Percentiles rank a stretch among this genome's conserved stretches.
These are phyloP conservation scores for Hydrolagus colliei DNA, from an alignment of 2,797 vertebrate genomes.

Conservation along the genomic window DNA sequence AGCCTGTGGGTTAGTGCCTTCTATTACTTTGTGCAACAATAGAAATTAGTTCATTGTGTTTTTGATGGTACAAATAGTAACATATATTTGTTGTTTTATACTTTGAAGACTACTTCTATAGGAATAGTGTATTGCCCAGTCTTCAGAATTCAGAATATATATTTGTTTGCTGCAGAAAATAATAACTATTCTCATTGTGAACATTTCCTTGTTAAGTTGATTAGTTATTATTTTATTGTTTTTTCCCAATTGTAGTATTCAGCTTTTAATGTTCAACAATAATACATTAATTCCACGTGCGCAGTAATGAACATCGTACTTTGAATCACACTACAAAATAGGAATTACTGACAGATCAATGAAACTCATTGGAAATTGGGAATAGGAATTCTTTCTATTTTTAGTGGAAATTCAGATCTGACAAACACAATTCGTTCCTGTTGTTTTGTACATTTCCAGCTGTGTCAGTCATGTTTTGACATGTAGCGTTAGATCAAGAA, in stretches of 20 bases:
- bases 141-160: neutral
- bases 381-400: no score
- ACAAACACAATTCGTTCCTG: no score
- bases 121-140: neutral
- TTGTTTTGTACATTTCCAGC: no score
- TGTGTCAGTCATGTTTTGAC: no score
- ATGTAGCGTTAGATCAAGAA: no score
- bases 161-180: neutral
- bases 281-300: neutral
- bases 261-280: neutral
- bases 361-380: neutral
- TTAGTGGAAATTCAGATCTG: no score
- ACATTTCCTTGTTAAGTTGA: neutral
- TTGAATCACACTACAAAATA: neutral
- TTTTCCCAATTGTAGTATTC: neutral
- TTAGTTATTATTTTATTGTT: neutral
- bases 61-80: neutral
- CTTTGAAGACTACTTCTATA: no score
- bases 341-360: neutral
- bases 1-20: conserved; percentile 59
- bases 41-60: neutral
- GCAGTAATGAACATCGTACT: neutral
- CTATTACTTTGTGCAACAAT: conserved; percentile 37
- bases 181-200: neutral
- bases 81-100: neutral